Base-by-base conservation (phyloP, 2,888 invertebrate genomes). In the Lordiphosa andalusiaca region DNA sequence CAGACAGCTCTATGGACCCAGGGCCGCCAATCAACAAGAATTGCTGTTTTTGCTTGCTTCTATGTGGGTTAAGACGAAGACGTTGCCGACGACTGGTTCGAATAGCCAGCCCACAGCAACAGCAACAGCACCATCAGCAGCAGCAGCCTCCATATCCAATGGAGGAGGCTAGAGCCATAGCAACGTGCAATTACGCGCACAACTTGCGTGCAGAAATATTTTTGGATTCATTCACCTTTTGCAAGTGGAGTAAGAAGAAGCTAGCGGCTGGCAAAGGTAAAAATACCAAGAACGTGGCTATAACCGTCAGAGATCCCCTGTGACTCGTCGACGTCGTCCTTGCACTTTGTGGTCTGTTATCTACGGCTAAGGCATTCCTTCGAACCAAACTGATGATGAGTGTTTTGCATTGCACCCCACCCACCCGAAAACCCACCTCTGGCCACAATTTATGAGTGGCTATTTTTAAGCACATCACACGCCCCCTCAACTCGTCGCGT, bases 121-220 rank as follows among this genome's bases (percentile, higher is more conserved):
- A 41, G 53, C 50, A 6, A 7, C 37, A 44, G 38, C 39, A 30
- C 19, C 50, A 52, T 6, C 25, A 7, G 7, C 25, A 25, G 19
- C 19, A 25, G 63, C 60, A 42, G 49, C 53, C 42, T 50, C 46
- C 53, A 37, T 7, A 63, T 47, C 47, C 63, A 30, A 58, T 25
- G 38, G 38, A 38, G 37, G 49, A 50, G 41, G 49, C 23, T 58
- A 54, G 63, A 42, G 63, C 40, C 44, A 21, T 40, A 40, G 50
- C 65, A 70, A 70, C 57, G 59, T 56, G 63, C 67, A 73, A 73
- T 73, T 73, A 73, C 71, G 61, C 61, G 73, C 71, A 60, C 76
- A 69, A 67, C 63, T 70, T 67, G 81, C 75, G 73, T 80, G 73
- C 66, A 60, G 62, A 76, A 66, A 74, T 74, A 74, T 74, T 74